A percentile compares a stretch with the other conserved stretches of the same genome.
Conservation (phyloP, 2,888 invertebrate species). For the Polyommatus iphigenia region DNA sequence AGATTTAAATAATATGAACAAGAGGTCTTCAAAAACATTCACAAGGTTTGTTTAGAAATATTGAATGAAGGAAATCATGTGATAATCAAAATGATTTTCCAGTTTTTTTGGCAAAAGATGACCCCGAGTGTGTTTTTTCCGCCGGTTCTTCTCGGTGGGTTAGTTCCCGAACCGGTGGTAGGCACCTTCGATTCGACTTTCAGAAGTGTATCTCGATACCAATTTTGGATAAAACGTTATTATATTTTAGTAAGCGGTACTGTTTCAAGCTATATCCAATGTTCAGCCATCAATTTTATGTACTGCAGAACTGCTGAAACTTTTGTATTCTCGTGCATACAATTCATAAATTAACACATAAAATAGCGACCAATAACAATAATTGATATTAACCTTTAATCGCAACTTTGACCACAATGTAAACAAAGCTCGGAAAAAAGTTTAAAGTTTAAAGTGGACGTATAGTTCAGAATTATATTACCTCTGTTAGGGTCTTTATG, state of each 20-base stretch:
- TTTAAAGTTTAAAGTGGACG: constrained; percentile 50
- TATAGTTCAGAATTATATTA: constrained; percentile 32
- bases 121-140: no score
- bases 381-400: constrained; percentile 4
- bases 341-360: background rate
- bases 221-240: no score
- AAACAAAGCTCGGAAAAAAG: constrained; percentile 40
- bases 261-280: no score
- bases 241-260: no score
- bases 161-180: no score
- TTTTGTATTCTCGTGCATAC: background rate
- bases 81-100: no score
- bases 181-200: no score
- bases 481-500: background rate
- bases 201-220: no score
- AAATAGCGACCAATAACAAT: background rate
- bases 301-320: background rate
- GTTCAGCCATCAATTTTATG: no score
- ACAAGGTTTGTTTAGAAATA: background rate
- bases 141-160: no score
- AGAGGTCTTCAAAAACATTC: background rate
- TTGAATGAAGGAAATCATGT: no score
- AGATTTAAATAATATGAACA: constrained; percentile 2
- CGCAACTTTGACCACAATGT: constrained; percentile 9
- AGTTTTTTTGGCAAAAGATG: no score